phyloP scores from a whole-genome alignment of 2,888 invertebrate genomes.

The Zygaena filipendulae region DNA sequence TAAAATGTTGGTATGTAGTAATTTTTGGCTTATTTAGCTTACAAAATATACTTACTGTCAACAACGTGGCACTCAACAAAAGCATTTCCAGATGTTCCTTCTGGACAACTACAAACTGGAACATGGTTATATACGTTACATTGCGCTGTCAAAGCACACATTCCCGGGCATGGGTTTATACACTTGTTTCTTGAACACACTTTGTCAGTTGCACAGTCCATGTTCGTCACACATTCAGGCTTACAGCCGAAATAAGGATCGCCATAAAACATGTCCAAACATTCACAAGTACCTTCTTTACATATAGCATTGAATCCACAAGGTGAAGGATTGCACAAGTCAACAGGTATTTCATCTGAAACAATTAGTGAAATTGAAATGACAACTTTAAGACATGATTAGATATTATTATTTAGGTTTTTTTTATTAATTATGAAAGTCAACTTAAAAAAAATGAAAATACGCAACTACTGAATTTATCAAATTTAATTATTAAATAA shows the following conservation, averaged over 20 bases:
- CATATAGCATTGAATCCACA: conserved; percentile 76
- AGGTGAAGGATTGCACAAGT: conserved; percentile 80
- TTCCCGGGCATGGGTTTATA: conserved; percentile 77
- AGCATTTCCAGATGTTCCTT: conserved; percentile 75
- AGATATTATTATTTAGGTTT: conserved; percentile 25
- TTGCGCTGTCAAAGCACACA: conserved; percentile 71
- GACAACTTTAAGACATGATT: conserved; percentile 9
- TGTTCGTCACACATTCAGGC: conserved; percentile 81
- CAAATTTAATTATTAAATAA: neutral
- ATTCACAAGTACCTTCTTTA: conserved; percentile 73
- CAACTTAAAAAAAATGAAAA: conserved; percentile 3
- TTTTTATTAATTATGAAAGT: too few relatives aligned
- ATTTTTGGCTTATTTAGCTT: neutral
- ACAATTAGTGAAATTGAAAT: conserved; percentile 15
- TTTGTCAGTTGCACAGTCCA: conserved; percentile 74
- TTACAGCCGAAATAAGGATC: conserved; percentile 80
- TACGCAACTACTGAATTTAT: neutral
- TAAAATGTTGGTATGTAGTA: neutral
- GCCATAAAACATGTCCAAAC: conserved; percentile 77
- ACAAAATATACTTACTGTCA: conserved; percentile 48
- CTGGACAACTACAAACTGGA: conserved; percentile 74
- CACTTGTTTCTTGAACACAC: conserved; percentile 82
- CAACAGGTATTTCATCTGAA: conserved; percentile 46
- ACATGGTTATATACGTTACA: conserved; percentile 74
- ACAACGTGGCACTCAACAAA: conserved; percentile 72